Percentiles rank a stretch among this genome's conserved stretches.
Evolutionary conservation across 64 coral and sea anemone species (phyloP).

Genomic region (Acropora yongei): DNA sequence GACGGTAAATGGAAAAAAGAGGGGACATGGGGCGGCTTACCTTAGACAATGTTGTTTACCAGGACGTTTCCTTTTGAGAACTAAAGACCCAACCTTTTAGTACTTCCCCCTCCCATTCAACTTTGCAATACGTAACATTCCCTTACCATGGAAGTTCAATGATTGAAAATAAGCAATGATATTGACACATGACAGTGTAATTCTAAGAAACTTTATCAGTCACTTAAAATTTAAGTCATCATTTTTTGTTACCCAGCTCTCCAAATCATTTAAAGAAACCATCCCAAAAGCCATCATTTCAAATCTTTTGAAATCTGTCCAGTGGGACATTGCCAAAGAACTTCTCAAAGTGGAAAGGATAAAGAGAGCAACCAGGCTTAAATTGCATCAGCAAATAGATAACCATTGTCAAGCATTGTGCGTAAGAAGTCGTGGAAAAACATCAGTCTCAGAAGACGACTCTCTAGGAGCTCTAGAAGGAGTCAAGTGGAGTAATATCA

Average conservation of each 20-base stretch:
- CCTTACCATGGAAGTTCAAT: too few species aligned
- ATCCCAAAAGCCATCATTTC: slow-evolving; percentile 2
- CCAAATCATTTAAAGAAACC: slow-evolving; percentile 6
- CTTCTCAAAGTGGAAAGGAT: background rate
- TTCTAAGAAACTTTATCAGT: background rate
- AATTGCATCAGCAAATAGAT: background rate
- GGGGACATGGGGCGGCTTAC: too few species aligned
- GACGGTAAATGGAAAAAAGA: too few species aligned
- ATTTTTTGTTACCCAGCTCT: slow-evolving; percentile 12
- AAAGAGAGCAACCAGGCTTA: slow-evolving; percentile 8
- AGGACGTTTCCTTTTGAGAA: too few species aligned
- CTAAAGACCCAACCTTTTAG: too few species aligned
- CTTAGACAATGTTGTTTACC: too few species aligned
- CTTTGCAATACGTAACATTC: background rate
- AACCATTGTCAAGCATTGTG: background rate
- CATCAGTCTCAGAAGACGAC: slow-evolving; percentile 5
- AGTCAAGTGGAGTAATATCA: background rate
- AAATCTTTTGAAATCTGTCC: background rate
- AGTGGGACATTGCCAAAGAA: slow-evolving; percentile 41
- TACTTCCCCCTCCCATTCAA: background rate
- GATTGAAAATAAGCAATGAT: too few species aligned
- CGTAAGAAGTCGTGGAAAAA: slow-evolving; percentile 2
- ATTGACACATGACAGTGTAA: too few species aligned
- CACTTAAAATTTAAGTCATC: too few species aligned
- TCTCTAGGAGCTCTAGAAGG: background rate